These are phyloP conservation scores for Propithecus deckenii DNA, from an alignment of 2,797 vertebrate species.

Conservation along the genomic window DNA sequence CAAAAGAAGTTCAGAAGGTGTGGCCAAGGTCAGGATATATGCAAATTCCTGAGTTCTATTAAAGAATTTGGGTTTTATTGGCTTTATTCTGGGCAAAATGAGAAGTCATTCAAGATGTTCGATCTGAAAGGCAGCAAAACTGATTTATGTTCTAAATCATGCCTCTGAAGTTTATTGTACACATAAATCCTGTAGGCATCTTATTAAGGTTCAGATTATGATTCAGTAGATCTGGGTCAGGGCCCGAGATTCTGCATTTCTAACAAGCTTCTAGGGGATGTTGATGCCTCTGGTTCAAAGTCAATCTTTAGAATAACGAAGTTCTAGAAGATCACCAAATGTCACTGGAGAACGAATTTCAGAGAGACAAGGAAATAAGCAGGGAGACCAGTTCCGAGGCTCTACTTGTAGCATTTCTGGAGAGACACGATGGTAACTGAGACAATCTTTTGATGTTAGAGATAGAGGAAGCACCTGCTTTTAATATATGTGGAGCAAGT, in stretches of 20 bases:
- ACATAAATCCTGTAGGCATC: neutral
- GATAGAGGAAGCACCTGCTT: neutral
- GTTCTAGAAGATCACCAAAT: neutral
- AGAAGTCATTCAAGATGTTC: neutral
- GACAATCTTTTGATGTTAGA: neutral
- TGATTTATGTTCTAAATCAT: neutral
- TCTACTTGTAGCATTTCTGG: neutral
- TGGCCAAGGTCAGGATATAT: neutral
- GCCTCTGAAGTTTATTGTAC: neutral
- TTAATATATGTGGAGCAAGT: neutral
- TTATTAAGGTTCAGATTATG: neutral
- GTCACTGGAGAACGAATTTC: neutral
- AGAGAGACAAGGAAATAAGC: neutral
- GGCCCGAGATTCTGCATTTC: neutral
- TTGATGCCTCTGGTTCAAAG: neutral
- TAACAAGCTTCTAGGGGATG: neutral
- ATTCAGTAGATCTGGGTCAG: neutral
- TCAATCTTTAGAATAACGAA: neutral
- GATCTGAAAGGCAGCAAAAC: neutral
- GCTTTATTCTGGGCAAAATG: neutral
- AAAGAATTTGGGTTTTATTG: neutral
- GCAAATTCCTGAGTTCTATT: neutral
- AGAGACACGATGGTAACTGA: neutral
- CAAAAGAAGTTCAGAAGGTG: neutral
- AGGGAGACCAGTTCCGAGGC: neutral